Base-by-base conservation (phyloP, 2,888 invertebrate species). In the Leptinotarsa juncta region DNA sequence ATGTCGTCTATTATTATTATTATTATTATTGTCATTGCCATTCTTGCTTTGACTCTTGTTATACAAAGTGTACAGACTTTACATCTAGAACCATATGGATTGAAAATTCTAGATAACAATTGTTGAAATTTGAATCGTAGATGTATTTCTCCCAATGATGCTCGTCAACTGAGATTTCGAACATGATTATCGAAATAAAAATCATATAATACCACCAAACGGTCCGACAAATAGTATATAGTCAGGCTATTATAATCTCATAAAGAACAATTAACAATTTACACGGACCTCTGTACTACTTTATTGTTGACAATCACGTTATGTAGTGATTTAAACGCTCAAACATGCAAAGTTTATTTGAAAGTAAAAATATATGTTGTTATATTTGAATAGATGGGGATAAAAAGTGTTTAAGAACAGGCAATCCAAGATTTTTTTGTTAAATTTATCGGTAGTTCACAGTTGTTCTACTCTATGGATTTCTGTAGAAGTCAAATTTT, bases 231-330 rank as follows among this genome's bases (percentile, higher is more conserved):
- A 62, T 7, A 62, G n/a, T 32, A 42, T 42, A 62, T 62, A 62
- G 23, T 26, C 60, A 62, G 42, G n/a, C 18, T 14, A 62, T 62
- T 62, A 62, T n/a, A 62, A n/a, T 62, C 26, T 62, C 62, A 14
- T 62, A 62, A 62, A 62, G 16, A 16, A 62, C 62, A 62, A 62
- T 62, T 62, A 62, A 42, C 62, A 5, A 32, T 62, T 42, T 62
- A 62, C 62, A 23, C 62, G 42, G 42, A 62, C n/a, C 62, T 16
- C 20, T 18, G 26, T 32, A 62, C 62, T 18, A 62, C 32, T 62
- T 62, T 62, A 62, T 62, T 62, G 62, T 62, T 32, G 16, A 62
- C 26, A 42, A 26, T 62, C 62, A 62, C 62, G 62, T 32, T 42
- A 42, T 16, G 62, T 26, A 12, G 32, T 42, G 16, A 62, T 42